A percentile compares a stretch with the other conserved stretches of the same genome.
phyloP scores from a whole-genome alignment of 1,140 invertebrate species.

The Sminthurides bifidus region DNA sequence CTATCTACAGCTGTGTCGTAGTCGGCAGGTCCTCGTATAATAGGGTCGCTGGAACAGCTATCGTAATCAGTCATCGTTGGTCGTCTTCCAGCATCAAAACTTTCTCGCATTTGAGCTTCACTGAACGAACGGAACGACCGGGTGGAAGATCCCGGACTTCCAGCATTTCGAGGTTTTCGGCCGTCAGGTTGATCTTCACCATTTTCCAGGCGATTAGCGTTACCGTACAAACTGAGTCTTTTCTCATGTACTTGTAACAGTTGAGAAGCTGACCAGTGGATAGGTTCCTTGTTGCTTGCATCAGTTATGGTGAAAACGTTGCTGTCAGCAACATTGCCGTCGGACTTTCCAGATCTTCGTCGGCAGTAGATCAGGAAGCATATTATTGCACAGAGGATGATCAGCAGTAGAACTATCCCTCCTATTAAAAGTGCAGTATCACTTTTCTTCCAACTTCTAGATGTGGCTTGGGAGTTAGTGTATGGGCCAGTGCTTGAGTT shows the following conservation, averaged over 20 bases:
- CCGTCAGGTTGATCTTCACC: slow-evolving; percentile 1
- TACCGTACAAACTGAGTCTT: slow-evolving; percentile 40
- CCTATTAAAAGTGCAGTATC: slow-evolving; percentile 16
- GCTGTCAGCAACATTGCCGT: slow-evolving; percentile 25
- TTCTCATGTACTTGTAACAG: slow-evolving; percentile 48
- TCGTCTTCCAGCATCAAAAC: slow-evolving; percentile 25
- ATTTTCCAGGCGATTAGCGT: slow-evolving; percentile 2
- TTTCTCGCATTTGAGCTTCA: slow-evolving; percentile 29
- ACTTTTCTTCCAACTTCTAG: slow-evolving; percentile 3
- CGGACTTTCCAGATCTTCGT: slow-evolving; percentile 15
- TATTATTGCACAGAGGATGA: slow-evolving; percentile 7
- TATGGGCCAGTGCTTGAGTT: slow-evolving; percentile 11
- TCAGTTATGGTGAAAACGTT: slow-evolving; percentile 30
- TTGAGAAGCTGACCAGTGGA: slow-evolving; percentile 45
- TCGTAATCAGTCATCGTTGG: slow-evolving; percentile 31
- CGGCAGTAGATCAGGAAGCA: slow-evolving; percentile 19
- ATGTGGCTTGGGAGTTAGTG: background rate
- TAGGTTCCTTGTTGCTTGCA: slow-evolving; percentile 28
- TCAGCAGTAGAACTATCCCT: slow-evolving; percentile 19
- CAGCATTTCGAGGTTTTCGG: slow-evolving; percentile 19
- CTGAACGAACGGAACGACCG: slow-evolving; percentile 36
- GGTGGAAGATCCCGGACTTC: slow-evolving; percentile 33
- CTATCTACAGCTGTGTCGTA: slow-evolving; percentile 32
- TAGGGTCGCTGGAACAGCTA: slow-evolving; percentile 28
- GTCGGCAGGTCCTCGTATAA: slow-evolving; percentile 28